Evolutionary conservation across 1,140 invertebrate species (phyloP).

Genomic region (Lasaia peninsularis): DNA sequence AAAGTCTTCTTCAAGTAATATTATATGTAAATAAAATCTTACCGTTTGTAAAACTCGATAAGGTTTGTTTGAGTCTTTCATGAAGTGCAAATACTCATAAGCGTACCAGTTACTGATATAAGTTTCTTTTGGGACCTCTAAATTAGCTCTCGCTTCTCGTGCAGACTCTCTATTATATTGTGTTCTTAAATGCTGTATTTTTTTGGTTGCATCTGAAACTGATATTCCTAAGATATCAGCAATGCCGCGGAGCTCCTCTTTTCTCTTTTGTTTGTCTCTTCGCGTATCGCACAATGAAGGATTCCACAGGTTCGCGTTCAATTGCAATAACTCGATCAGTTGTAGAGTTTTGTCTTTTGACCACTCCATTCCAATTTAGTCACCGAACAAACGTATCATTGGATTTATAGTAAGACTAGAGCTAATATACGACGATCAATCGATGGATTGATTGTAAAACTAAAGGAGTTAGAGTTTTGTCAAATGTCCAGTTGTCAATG

Average conservation of each 20-base stretch:
- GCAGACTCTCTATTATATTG: slow-evolving; percentile 67
- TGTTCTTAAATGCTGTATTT: slow-evolving; percentile 67
- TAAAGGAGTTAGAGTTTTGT: too few relatives aligned
- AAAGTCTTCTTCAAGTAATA: too few relatives aligned
- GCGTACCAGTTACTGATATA: slow-evolving; percentile 72
- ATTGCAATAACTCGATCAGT: slow-evolving; percentile 60
- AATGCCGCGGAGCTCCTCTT: slow-evolving; percentile 59
- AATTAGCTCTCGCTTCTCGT: slow-evolving; percentile 48
- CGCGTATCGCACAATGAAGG: slow-evolving; percentile 58
- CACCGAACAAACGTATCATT: slow-evolving; percentile 39
- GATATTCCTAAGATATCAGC: slow-evolving; percentile 54
- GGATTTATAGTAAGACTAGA: slow-evolving; percentile 30
- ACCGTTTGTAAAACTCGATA: slow-evolving; percentile 55
- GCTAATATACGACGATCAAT: slow-evolving; percentile 44
- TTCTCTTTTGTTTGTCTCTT: slow-evolving; percentile 65
- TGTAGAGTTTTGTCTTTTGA: slow-evolving; percentile 67
- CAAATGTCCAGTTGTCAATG: too few relatives aligned
- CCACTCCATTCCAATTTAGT: slow-evolving; percentile 56
- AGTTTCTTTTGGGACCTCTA: slow-evolving; percentile 57
- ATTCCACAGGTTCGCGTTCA: slow-evolving; percentile 64
- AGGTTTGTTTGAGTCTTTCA: slow-evolving; percentile 66
- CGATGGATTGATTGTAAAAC: slow-evolving; percentile 49
- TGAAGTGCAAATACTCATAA: slow-evolving; percentile 67
- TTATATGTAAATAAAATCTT: slow-evolving; percentile 37
- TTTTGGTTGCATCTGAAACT: slow-evolving; percentile 60